These are phyloP conservation scores for Agonopterix heracliana DNA, from an alignment of 2,888 invertebrate species.

Conservation along the genomic window DNA sequence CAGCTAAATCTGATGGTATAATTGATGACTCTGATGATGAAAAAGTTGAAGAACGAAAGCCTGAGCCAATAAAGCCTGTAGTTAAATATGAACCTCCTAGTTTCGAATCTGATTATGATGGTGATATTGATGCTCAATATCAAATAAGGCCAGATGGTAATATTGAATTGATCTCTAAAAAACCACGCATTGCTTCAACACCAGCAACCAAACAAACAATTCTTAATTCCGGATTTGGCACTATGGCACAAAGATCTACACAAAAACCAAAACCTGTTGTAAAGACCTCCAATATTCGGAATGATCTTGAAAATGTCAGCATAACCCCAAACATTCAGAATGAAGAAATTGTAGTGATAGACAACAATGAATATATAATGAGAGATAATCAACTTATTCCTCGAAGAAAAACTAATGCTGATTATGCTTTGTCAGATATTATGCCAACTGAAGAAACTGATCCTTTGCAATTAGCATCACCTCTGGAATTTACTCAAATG, in stretches of 20 bases:
- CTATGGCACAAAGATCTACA: conserved; percentile 19
- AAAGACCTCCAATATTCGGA: conserved; percentile 23
- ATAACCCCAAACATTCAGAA: conserved; percentile 24
- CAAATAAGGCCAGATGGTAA: conserved; percentile 58
- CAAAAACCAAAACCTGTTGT: conserved; percentile 23
- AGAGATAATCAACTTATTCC: conserved; percentile 53
- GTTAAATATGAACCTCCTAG: conserved; percentile 49
- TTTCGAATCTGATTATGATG: conserved; percentile 47
- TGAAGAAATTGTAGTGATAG: conserved; percentile 69
- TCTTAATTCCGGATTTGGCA: conserved; percentile 48
- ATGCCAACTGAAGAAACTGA: conserved; percentile 24
- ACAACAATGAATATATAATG: conserved; percentile 77
- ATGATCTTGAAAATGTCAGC: conserved; percentile 17
- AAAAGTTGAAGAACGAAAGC: conserved; percentile 16
- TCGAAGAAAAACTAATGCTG: conserved; percentile 29
- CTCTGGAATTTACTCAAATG: conserved; percentile 40
- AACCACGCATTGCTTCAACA: conserved; percentile 25
- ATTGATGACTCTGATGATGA: conserved; percentile 77
- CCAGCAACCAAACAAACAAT: conserved; percentile 50
- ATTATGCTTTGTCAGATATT: conserved; percentile 43
- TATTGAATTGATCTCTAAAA: conserved; percentile 66
- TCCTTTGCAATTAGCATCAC: conserved; percentile 32
- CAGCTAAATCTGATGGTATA: conserved; percentile 80
- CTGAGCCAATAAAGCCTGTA: conserved; percentile 15
- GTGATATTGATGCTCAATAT: conserved; percentile 45